phyloP scores from a whole-genome alignment of 2,797 vertebrate genomes.

The Artibeus jamaicensis region DNA sequence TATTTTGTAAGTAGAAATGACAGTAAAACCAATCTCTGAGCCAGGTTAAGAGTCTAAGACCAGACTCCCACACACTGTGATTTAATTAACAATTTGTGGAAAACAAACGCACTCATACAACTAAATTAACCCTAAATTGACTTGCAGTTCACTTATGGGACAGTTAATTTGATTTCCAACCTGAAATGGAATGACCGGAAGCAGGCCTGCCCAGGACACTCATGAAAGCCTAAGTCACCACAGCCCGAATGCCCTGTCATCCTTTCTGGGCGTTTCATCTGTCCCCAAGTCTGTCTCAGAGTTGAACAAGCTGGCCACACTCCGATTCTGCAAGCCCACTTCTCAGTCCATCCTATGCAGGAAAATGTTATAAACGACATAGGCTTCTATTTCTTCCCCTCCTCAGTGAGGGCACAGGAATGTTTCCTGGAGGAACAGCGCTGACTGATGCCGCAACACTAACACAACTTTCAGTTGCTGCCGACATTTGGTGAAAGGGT shows the following conservation, averaged over 20 bases:
- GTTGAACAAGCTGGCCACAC: neutral
- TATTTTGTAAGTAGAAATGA: slow-evolving; percentile 11
- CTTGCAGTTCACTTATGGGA: neutral
- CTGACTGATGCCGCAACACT: neutral
- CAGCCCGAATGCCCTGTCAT: neutral
- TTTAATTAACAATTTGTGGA: slow-evolving; percentile 30
- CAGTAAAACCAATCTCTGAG: slow-evolving; percentile 33
- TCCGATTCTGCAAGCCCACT: neutral
- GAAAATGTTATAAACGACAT: neutral
- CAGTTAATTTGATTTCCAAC: slow-evolving; percentile 54
- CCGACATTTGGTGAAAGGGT: slow-evolving; percentile 11
- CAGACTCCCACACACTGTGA: neutral
- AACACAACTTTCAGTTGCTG: neutral
- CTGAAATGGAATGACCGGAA: slow-evolving; percentile 18
- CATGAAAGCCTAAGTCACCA: neutral
- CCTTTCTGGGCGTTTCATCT: neutral
- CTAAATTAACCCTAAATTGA: slow-evolving; percentile 31
- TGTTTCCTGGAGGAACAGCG: neutral
- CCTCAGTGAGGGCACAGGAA: neutral
- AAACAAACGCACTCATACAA: slow-evolving; percentile 11
- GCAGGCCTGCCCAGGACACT: neutral
- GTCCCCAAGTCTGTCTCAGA: neutral
- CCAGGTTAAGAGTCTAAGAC: neutral
- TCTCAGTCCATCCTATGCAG: neutral
- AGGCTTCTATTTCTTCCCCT: neutral